Evolutionary conservation across 2,888 invertebrate genomes (phyloP).

Genomic region (Acanthoscelides obtectus): DNA sequence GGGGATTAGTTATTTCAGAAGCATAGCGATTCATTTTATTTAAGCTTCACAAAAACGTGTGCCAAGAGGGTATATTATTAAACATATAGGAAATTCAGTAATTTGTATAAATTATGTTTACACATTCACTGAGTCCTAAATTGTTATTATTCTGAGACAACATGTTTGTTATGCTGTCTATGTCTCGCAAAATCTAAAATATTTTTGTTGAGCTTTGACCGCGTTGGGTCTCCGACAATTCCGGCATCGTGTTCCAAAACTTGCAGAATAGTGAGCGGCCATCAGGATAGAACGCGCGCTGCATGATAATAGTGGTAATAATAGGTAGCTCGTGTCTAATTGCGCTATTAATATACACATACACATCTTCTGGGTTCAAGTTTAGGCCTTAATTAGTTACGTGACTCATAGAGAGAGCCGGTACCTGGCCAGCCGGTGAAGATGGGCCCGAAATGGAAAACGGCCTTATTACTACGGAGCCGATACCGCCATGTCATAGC

Average conservation of each 20-base stretch:
- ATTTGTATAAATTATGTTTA: too few species aligned
- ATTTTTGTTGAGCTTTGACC: not conserved
- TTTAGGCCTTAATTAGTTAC: conserved; percentile 37
- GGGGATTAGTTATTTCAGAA: too few species aligned
- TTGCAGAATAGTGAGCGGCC: not conserved
- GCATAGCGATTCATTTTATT: too few species aligned
- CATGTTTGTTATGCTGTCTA: too few species aligned
- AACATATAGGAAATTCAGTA: too few species aligned
- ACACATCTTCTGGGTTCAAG: conserved; percentile 13
- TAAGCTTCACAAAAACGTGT: too few species aligned
- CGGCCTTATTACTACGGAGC: conserved; percentile 4
- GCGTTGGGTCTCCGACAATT: not conserved
- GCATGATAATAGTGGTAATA: conserved; percentile 20
- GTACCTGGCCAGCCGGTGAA: not conserved
- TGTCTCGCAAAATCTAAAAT: not conserved
- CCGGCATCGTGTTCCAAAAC: not conserved
- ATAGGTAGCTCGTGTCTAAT: conserved; percentile 35
- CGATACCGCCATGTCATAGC: conserved; percentile 19
- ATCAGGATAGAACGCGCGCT: not conserved
- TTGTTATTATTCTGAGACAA: too few species aligned
- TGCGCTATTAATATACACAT: conserved; percentile 34
- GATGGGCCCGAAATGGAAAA: conserved; percentile 1
- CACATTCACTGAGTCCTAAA: too few species aligned
- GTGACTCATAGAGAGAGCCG: conserved; percentile 33
- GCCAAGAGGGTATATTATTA: too few species aligned